A percentile compares a stretch with the other conserved stretches of the same genome.
Conservation (phyloP, 1,140 invertebrate genomes). For the Hylaeus volcanicus region DNA sequence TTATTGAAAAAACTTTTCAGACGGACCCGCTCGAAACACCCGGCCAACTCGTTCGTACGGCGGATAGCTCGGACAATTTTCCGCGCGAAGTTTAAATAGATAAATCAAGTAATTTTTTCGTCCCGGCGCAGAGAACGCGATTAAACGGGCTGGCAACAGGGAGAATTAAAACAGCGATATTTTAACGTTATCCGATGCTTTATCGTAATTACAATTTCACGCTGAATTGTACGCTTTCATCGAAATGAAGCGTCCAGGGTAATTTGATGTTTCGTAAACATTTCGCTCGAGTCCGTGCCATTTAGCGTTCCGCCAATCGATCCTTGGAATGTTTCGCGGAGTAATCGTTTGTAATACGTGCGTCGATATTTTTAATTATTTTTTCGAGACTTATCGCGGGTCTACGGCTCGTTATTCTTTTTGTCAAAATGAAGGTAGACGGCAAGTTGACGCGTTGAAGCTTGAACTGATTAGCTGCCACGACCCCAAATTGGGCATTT, state of each 20-base stretch:
- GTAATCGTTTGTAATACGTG: too few relatives aligned
- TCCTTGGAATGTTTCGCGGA: too few relatives aligned
- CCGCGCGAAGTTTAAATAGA: slow-evolving; percentile 35
- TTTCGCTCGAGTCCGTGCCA: not conserved
- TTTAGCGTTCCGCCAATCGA: not conserved
- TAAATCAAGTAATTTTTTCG: slow-evolving; percentile 41
- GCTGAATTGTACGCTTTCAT: slow-evolving; percentile 12
- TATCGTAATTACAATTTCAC: slow-evolving; percentile 44
- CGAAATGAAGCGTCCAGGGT: not conserved
- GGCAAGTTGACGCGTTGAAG: too few relatives aligned
- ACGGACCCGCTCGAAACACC: slow-evolving; percentile 20
- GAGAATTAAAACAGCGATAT: slow-evolving; percentile 35
- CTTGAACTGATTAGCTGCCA: too few relatives aligned
- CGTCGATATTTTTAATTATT: too few relatives aligned
- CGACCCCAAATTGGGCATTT: too few relatives aligned
- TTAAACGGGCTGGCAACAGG: slow-evolving; percentile 27
- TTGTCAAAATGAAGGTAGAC: too few relatives aligned
- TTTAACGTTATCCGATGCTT: slow-evolving; percentile 36
- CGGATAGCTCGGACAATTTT: slow-evolving; percentile 30
- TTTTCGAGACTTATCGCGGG: too few relatives aligned
- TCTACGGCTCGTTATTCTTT: too few relatives aligned
- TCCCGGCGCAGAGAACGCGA: too few relatives aligned
- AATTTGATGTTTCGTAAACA: slow-evolving; percentile 30
- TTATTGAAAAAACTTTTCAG: slow-evolving; percentile 52
- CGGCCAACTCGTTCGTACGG: slow-evolving; percentile 37